Evolutionary conservation across 2,888 invertebrate genomes (phyloP), one percentile per base, ranked within the genome.

Genomic region (Antheraea assamensis): DNA sequence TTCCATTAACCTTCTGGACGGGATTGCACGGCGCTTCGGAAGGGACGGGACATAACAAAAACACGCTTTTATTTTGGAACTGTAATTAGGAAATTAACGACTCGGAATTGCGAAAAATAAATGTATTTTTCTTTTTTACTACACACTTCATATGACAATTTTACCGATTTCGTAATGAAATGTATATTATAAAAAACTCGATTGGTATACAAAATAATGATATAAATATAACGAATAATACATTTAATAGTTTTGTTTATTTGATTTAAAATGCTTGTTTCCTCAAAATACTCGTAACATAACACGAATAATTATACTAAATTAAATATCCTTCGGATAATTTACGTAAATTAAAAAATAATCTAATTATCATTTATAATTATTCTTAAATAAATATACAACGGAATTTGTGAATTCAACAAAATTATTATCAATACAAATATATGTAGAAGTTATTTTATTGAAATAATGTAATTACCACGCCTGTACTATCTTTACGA

Each of bases 31-130:
- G 78, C 77, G 81, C 78, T 83, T 76, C 84, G 87, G 87, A 89
- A 90, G 85, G 88, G 88, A 88, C 87, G 80, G 84, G 81, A 82
- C 85, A 76, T 80, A 87, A 90, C 87, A 90, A 92, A 93, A 93
- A 93, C 89, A 87, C 83, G 87, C 87, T 88, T 92, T 92, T 89
- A 91, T 92, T 91, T 88, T 85, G 85, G 88, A 90, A 90, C 89
- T 92, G 92, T 92, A 93, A 93, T 93, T 93, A 92, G 90, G 87
- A 93, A 93, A 93, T 93, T 93, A 93, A 92, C 92, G 91, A 90
- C 89, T 88, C 84, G 86, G 89, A 87, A 88, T 91, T 88, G 87
- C 85, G 81, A 86, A 81, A 80, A 90, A 92, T 90, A 91, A 92
- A 92, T 90, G 89, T 86, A 85, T 82, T 24, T 35, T 35, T 82